Evolutionary conservation across 2,113 vertebrate genomes (phyloP).

Genomic region (Corynorhinus townsendii): DNA sequence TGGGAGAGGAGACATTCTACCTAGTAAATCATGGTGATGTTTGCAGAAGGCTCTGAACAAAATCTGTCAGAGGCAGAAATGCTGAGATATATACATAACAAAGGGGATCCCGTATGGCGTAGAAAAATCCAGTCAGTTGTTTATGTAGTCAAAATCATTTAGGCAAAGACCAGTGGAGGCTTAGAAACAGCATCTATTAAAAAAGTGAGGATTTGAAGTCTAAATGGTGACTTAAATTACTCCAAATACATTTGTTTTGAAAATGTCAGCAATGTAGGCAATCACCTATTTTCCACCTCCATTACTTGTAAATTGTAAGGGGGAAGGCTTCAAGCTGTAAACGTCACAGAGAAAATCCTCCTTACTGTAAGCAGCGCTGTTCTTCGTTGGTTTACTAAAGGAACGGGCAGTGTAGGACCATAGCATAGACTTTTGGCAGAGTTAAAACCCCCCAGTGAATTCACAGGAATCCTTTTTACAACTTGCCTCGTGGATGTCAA

Average conservation of each 20-base stretch:
- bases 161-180: neutral
- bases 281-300: neutral
- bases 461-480: neutral
- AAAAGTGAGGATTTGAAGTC: neutral
- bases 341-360: neutral
- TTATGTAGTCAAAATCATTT: neutral
- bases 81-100: neutral
- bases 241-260: constrained; percentile 6
- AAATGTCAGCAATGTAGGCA: neutral
- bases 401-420: neutral
- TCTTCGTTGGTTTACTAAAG: neutral
- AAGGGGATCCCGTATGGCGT: neutral
- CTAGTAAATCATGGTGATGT: neutral
- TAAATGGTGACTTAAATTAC: neutral
- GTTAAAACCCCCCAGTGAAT: neutral
- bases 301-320: neutral
- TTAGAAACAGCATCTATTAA: neutral
- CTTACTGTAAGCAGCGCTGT: neutral
- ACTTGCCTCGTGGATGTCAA: neutral
- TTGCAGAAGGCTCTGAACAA: neutral
- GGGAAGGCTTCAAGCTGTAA: neutral
- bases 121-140: neutral
- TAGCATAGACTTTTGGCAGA: neutral
- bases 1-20: neutral
- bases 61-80: neutral